Conservation (phyloP, 2,113 vertebrate genomes). For the Oxyura jamaicensis region DNA sequence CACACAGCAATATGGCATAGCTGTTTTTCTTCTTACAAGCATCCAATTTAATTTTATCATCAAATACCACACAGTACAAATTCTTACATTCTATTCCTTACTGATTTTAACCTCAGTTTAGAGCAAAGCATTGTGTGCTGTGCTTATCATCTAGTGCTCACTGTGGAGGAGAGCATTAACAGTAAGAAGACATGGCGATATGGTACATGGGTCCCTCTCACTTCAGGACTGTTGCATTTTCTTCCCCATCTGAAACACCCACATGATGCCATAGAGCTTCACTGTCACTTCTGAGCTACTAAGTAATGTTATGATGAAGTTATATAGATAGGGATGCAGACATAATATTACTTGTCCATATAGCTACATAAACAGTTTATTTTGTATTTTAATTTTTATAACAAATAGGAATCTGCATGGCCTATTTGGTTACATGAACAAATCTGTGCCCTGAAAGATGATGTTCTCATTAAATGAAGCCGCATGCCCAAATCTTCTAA, state of each 20-base stretch:
- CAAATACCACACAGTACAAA: neutral
- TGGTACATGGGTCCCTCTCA: neutral
- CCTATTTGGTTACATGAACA: constrained; percentile 47
- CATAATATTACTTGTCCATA: constrained; percentile 2
- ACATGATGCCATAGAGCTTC: neutral
- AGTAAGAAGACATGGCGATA: neutral
- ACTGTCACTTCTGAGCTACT: neutral
- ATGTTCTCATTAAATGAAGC: constrained; percentile 61
- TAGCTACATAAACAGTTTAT: constrained; percentile 34
- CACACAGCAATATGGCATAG: constrained; percentile 18
- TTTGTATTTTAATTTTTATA: constrained; percentile 48
- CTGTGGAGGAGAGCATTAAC: neutral
- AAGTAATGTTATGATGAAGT: constrained; percentile 9
- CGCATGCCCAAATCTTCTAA: constrained; percentile 50
- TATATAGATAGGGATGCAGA: neutral
- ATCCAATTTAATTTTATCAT: constrained; percentile 3
- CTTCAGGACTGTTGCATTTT: neutral
- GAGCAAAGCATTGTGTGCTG: neutral
- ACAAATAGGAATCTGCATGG: constrained; percentile 40
- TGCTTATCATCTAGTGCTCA: neutral
- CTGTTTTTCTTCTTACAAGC: neutral
- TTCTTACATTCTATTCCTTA: neutral
- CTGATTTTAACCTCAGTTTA: neutral
- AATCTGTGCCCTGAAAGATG: constrained; percentile 50
- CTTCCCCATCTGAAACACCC: neutral